Base-by-base conservation (phyloP, 2,113 vertebrate genomes). In the Cyprinodon brontotheroides region DNA sequence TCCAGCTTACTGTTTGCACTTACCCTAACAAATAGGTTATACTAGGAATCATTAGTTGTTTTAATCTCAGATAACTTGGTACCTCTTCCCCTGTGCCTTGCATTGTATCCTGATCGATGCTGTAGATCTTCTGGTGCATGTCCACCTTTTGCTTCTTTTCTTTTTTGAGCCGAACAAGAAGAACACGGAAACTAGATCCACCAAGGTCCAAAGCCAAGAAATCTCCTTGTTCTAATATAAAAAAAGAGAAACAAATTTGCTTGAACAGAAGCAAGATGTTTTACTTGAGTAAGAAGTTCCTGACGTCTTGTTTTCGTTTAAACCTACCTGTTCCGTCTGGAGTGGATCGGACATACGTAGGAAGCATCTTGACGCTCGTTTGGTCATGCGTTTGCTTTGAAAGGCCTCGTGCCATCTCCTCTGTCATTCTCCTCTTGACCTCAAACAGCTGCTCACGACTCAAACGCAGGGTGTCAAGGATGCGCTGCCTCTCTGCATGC, bases 51-150 rank as follows among this genome's bases (percentile, higher is more conserved):
- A 37, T 15, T 13, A 6, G 7, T 3, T 3, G 37, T 14, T 62
- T 38, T 3, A 38, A 38, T 38, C 3, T 8, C 13, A 1, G 29
- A 59, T 11, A 3, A 40, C 65, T 48, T 12, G 48, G 72, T 83
- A 99, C 98, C 96, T 99, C 96, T 4, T 98, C 96, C 4, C 97
- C 98, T 0, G 97, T 98, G 47, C 98, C 97, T 8, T 98, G 96
- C 96, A 97, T 98, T 79, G 91, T 88, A n/a, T 98, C 97, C 85
- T 95, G 93, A 0, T 98, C 96, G 82, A 99, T 97, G 57, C 92
- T 87, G 86, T 99, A 99, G 93, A 99, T 98, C 93, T 99, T 99
- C 77, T 99, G 97, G 87, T 98, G 96, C 96, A 99, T 98, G 79
- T 97, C 96, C 5, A 98, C 97, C 0, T 92, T 95, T 0, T 93